Percentiles rank a stretch among this genome's conserved stretches.
Evolutionary conservation across 1,140 invertebrate species (phyloP).

Genomic region (Brachionus sp.): DNA sequence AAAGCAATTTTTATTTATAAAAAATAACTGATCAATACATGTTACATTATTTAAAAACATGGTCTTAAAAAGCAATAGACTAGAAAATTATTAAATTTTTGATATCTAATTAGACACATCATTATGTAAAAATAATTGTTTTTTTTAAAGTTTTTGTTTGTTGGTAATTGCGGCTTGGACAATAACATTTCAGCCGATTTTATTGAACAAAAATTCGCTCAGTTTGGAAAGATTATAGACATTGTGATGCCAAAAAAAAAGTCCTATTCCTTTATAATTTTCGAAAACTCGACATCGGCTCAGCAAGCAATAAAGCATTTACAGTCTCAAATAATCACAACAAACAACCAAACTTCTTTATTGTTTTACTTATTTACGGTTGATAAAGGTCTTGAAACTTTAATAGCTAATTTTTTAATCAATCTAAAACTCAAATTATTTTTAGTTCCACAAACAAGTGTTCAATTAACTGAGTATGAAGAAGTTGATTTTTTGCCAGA

Average conservation of each 20-base stretch:
- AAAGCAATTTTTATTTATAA: too few species aligned
- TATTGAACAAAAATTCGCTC: slow-evolving; percentile 17
- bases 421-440: not conserved
- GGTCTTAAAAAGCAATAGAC: too few species aligned
- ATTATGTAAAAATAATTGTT: not conserved
- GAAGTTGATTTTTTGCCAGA: not conserved
- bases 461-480: not conserved
- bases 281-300: not conserved
- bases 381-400: not conserved
- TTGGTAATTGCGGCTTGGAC: slow-evolving; percentile 36
- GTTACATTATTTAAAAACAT: too few species aligned
- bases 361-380: slow-evolving; percentile 38
- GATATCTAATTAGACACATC: not conserved
- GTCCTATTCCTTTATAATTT: slow-evolving; percentile 30
- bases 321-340: slow-evolving; percentile 7
- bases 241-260: slow-evolving; percentile 28
- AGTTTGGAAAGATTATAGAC: slow-evolving; percentile 34
- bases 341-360: slow-evolving; percentile 20
- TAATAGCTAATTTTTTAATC: not conserved
- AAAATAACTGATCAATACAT: too few species aligned
- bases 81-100: not conserved
- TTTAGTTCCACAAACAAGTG: slow-evolving; percentile 4
- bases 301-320: not conserved
- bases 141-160: slow-evolving; percentile 37
- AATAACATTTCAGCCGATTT: slow-evolving; percentile 32